Evolutionary conservation across 2,888 invertebrate genomes (phyloP).

Genomic region (Drosophila macrospina): DNA sequence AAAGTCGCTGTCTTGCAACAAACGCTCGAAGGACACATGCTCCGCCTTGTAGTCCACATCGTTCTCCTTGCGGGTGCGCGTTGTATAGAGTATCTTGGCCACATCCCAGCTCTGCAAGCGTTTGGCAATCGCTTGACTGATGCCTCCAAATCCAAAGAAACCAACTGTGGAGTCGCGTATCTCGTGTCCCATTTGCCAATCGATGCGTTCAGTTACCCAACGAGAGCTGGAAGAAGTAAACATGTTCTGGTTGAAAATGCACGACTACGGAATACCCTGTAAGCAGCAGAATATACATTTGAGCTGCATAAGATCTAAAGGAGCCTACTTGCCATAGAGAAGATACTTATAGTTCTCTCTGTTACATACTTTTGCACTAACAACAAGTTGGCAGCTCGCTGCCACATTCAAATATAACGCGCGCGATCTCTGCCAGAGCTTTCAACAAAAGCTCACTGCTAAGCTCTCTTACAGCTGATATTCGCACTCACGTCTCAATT

Average conservation of each 20-base stretch:
- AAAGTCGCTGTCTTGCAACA: conserved; percentile 93
- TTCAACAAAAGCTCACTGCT: conserved; percentile 15
- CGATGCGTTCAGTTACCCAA: conserved; percentile 89
- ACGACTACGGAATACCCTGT: not conserved
- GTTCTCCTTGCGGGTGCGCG: conserved; percentile 87
- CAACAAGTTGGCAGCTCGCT: conserved; percentile 37
- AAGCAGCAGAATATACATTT: not conserved
- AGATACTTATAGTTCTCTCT: no score
- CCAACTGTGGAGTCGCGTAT: conserved; percentile 92
- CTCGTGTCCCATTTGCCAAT: conserved; percentile 93
- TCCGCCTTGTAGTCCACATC: conserved; percentile 89
- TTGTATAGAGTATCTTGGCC: conserved; percentile 90
- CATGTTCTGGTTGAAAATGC: not conserved
- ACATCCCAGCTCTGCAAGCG: conserved; percentile 92
- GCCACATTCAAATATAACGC: not conserved
- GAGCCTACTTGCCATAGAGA: no score
- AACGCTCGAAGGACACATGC: conserved; percentile 89
- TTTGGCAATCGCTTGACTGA: conserved; percentile 92
- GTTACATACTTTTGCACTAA: no score
- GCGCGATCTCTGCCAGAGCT: conserved; percentile 28
- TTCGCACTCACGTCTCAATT: conserved; percentile 86
- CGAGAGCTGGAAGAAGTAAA: conserved; percentile 85
- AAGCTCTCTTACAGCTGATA: conserved; percentile 53
- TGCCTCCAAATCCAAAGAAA: conserved; percentile 93
- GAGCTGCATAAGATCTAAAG: not conserved